Percentiles rank a stretch among this genome's conserved stretches.
Evolutionary conservation across 2,797 vertebrate species (phyloP).

Genomic region (Catharus ustulatus): DNA sequence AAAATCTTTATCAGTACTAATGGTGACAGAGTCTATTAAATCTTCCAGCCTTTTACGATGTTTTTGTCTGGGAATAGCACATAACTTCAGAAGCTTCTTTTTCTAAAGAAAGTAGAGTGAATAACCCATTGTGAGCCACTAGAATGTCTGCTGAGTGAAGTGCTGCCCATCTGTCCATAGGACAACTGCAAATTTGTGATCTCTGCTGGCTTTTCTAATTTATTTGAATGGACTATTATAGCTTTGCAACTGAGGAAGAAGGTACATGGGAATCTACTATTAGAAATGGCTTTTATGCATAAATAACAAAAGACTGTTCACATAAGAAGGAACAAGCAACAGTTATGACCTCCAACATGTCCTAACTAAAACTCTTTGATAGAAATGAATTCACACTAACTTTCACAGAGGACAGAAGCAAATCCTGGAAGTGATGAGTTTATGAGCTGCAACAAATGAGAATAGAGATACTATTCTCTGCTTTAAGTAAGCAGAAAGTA

Average conservation of each 20-base stretch:
- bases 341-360: not conserved
- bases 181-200: not conserved
- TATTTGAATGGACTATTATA: not conserved
- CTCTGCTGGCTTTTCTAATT: not conserved
- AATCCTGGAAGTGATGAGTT: not conserved
- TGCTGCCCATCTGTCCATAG: not conserved
- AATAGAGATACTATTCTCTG: not conserved
- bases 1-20: not conserved
- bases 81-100: not conserved
- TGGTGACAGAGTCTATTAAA: not conserved
- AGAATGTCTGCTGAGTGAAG: not conserved
- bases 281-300: not conserved
- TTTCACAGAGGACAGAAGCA: not conserved
- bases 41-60: not conserved
- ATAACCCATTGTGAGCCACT: not conserved
- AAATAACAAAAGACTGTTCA: not conserved
- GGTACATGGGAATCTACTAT: not conserved
- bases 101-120: not conserved
- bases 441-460: not conserved
- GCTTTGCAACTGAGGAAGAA: not conserved
- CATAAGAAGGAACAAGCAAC: not conserved
- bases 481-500: not conserved
- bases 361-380: not conserved
- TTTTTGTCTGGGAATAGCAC: not conserved
- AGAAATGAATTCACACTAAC: not conserved